Evolutionary conservation across 2,888 invertebrate genomes (phyloP).

Genomic region (Agrochola lychnidis): DNA sequence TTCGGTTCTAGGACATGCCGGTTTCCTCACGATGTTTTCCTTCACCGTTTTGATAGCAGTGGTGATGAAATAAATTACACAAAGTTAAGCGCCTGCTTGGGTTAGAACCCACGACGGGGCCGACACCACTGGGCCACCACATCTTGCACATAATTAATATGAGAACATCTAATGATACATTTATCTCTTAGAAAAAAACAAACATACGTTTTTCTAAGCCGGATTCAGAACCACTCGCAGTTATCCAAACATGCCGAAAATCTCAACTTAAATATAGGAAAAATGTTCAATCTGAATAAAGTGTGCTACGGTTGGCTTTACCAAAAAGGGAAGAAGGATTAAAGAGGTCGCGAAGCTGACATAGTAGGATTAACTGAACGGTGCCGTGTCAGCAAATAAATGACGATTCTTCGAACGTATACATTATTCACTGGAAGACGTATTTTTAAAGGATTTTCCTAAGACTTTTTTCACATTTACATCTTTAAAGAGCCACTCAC

Average conservation of each 20-base stretch:
- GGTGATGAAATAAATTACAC: no score
- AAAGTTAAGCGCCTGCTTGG: no score
- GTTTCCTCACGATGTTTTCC: no score
- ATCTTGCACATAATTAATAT: conserved; percentile 14
- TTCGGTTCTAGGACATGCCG: no score
- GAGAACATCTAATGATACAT: conserved; percentile 14
- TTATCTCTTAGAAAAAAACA: conserved; percentile 28
- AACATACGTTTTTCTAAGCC: conserved; percentile 53
- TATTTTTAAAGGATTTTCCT: conserved; percentile 24
- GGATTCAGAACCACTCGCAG: conserved; percentile 60
- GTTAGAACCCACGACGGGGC: no score
- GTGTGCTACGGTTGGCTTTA: conserved; percentile 76
- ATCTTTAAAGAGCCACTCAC: background rate
- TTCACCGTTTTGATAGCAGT: no score
- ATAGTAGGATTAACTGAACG: conserved; percentile 85
- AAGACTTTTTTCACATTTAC: conserved; percentile 1
- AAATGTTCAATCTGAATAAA: conserved; percentile 81
- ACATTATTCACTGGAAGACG: conserved; percentile 70
- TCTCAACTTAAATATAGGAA: conserved; percentile 70
- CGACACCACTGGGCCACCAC: no score
- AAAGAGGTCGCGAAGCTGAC: conserved; percentile 87
- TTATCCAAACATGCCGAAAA: conserved; percentile 63
- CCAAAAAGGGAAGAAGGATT: conserved; percentile 85
- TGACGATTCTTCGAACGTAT: conserved; percentile 76
- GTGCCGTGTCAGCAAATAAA: conserved; percentile 84